A percentile compares a stretch with the other conserved stretches of the same genome.
Evolutionary conservation across 1,140 invertebrate genomes (phyloP).

Genomic region (Prorops nasuta): DNA sequence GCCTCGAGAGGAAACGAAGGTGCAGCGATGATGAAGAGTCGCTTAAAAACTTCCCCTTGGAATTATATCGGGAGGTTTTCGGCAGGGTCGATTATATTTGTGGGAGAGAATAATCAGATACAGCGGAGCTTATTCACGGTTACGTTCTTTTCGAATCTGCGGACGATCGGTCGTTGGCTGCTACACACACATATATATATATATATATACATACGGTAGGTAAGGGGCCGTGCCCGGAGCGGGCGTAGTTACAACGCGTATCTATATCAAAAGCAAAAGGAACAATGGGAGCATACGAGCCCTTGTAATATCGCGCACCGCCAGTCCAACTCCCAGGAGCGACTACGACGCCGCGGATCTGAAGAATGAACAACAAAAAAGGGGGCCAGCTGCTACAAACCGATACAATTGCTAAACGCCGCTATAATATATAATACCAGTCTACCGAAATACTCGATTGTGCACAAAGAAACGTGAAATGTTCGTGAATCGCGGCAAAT

Average conservation of each 20-base stretch:
- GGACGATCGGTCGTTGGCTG: too few species aligned
- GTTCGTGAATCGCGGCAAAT: too few species aligned
- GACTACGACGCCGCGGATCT: not conserved
- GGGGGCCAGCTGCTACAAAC: slow-evolving; percentile 10
- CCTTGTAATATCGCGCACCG: slow-evolving; percentile 41
- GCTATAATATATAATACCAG: too few species aligned
- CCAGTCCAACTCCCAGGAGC: not conserved
- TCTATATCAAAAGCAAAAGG: slow-evolving; percentile 39
- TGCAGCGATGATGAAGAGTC: too few species aligned
- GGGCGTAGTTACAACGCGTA: slow-evolving; percentile 24
- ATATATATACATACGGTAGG: too few species aligned
- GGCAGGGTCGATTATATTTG: too few species aligned
- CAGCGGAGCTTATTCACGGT: too few species aligned
- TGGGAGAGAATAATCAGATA: too few species aligned
- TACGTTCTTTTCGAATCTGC: too few species aligned
- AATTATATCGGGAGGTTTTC: not conserved
- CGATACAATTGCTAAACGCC: not conserved
- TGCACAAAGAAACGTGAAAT: too few species aligned
- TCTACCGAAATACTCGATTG: too few species aligned
- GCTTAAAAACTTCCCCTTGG: not conserved
- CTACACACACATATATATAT: too few species aligned
- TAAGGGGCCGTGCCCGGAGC: not conserved
- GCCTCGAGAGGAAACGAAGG: not conserved
- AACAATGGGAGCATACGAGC: slow-evolving; percentile 46
- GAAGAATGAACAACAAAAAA: not conserved